Evolutionary conservation across 2,888 invertebrate species (phyloP), one percentile per base, ranked within the genome.

Genomic region (Halictus quadricinctus): DNA sequence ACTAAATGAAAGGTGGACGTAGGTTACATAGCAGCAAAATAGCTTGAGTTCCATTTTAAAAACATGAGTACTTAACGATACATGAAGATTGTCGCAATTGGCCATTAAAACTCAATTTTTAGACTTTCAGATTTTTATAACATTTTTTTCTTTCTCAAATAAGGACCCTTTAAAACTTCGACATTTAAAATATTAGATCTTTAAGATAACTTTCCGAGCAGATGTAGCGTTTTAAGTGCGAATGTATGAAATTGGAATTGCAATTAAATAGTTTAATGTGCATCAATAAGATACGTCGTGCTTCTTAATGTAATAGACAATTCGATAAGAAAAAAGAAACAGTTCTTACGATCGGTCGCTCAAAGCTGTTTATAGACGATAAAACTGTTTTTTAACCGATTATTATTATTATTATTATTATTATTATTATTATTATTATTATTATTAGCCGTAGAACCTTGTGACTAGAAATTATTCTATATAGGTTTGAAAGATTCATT

Each of bases 1-100:
- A 80, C 72, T 84, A 72, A 66, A 81, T 79, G 25, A 69, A 18
- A 76, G 72, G 29, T 46, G 77, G 70, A 72, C 36, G 72, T 64
- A 12, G 21, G 48, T 58, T 29, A 7, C 18, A 69, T 21, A 25
- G 36, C 46, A 50, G 66, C 60, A 66, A 66, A 50, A 12, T 36
- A 15, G 29, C 25, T 79, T 1, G 10, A 73, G 54, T 60, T 69
- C 25, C 3, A 7, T 36, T 29, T 29, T 12, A 36, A 36, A 72
- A 75, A 21, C 8, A 29, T 29, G 58, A 73, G 58, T 76, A 46
- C 18, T 54, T 54, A 21, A 58, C 54, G 25, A 25, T 54, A n/a
- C 13, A 43, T 21, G 25, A 50, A 25, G 10, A 76, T n/a, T 54
- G 54, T n/a, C 54, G 54, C 10, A 54, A 41, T 76, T 41, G 12